phyloP scores from a whole-genome alignment of 1,140 invertebrate genomes.

The Mizuhopecten yessoensis region DNA sequence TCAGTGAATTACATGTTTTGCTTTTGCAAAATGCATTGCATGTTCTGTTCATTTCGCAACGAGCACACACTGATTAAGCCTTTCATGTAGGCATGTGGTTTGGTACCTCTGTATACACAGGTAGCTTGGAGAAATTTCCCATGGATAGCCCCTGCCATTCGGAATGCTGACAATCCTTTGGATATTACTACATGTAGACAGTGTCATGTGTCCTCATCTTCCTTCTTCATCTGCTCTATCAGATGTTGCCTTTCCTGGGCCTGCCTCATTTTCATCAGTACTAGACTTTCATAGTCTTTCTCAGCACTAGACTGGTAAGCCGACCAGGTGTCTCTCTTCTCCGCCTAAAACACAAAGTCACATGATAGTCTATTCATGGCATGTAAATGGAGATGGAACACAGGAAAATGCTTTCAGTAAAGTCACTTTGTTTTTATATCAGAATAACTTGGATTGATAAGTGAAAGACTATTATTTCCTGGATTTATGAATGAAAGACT shows the following conservation, averaged over 20 bases:
- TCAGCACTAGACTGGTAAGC: constrained; percentile 83
- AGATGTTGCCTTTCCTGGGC: constrained; percentile 91
- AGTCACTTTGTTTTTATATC: too few relatives aligned
- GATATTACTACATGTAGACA: background rate
- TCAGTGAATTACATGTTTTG: background rate
- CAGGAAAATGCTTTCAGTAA: too few relatives aligned
- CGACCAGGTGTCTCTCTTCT: background rate
- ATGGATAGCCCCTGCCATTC: background rate
- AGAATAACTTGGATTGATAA: too few relatives aligned
- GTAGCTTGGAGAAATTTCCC: background rate
- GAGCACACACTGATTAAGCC: background rate
- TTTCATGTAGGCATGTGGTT: background rate
- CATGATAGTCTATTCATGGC: too few relatives aligned
- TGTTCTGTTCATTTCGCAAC: background rate
- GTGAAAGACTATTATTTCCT: too few relatives aligned
- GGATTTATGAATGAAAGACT: too few relatives aligned
- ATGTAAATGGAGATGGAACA: too few relatives aligned
- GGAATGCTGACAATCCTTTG: background rate
- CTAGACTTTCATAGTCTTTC: constrained; percentile 91
- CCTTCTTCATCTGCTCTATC: constrained; percentile 90
- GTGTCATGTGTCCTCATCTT: constrained; percentile 84
- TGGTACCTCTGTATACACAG: background rate
- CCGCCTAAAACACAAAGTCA: constrained; percentile 4
- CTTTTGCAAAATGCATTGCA: background rate
- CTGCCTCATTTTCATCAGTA: constrained; percentile 90